Evolutionary conservation across 2,888 invertebrate species (phyloP).

Genomic region (Hypena proboscidalis): DNA sequence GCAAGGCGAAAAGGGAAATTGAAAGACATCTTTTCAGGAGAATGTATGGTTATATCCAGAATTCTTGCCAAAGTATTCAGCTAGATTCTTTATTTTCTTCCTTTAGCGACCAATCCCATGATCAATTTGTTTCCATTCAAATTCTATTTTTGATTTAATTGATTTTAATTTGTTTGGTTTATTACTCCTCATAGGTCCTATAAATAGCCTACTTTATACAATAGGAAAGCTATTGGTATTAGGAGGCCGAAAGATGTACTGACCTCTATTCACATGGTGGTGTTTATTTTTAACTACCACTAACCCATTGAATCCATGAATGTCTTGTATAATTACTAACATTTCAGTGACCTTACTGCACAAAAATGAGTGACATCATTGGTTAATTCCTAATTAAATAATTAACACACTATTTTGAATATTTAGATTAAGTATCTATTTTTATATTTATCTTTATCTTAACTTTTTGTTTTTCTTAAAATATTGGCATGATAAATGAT

Average conservation of each 20-base stretch:
- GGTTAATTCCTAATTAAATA: slow-evolving; percentile 7
- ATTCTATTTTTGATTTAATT: slow-evolving; percentile 28
- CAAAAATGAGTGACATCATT: slow-evolving; percentile 26
- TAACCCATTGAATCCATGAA: slow-evolving; percentile 11
- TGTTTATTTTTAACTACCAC: slow-evolving; percentile 12
- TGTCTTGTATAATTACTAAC: slow-evolving; percentile 10
- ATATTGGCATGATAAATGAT: not conserved
- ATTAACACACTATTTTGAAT: slow-evolving; percentile 2
- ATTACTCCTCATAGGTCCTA: slow-evolving; percentile 44
- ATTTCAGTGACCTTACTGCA: slow-evolving; percentile 9
- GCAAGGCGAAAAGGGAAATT: slow-evolving; percentile 93
- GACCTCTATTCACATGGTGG: slow-evolving; percentile 12
- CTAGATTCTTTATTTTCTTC: slow-evolving; percentile 70
- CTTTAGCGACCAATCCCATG: slow-evolving; percentile 56
- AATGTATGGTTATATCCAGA: slow-evolving; percentile 89
- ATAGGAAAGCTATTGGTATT: slow-evolving; percentile 37
- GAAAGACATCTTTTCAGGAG: slow-evolving; percentile 94
- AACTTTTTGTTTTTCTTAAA: not conserved
- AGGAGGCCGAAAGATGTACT: slow-evolving; percentile 25
- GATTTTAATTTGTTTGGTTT: slow-evolving; percentile 33
- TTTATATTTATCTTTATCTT: slow-evolving; percentile 1
- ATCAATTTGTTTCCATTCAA: slow-evolving; percentile 33
- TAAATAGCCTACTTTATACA: slow-evolving; percentile 45
- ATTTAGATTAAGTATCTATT: slow-evolving; percentile 1
- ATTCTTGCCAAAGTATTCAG: slow-evolving; percentile 78